Evolutionary conservation across 1,140 invertebrate species (phyloP), one percentile per base, ranked within the genome.

Genomic region (Lordiphosa mommai): DNA sequence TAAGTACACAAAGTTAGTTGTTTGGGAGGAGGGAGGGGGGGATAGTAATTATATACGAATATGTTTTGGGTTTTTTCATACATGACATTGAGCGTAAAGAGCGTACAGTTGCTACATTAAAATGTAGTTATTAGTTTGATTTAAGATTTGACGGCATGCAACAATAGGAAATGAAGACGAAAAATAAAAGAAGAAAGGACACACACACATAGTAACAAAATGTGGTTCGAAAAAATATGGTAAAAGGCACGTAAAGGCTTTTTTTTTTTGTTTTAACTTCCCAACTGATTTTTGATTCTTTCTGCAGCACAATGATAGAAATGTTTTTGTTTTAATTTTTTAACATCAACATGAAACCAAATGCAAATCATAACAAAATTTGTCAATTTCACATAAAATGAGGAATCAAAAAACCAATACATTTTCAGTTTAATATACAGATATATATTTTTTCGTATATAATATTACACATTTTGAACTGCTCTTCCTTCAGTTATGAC

Each of bases 191-290:
- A 67, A 44, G 17, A 56, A 48, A n/a, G 17, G 4, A 77, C 46
- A 79, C 58, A 61, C 57, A 72, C 29, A 46, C 34, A 71, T 41
- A 69, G 30, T 44, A 38, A 41, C n/a, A 66, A 34, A 53, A 58
- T 47, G 20, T n/a, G 37, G 30, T 36, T 61, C 66, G 34, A 68
- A 68, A 59, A 51, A 10, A 61, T 68, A 30, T 58, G 58, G 56
- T 66, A 82, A 82, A 80, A 82, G 74, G 76, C 74, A 80, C 74
- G 71, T 74, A 80, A 80, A 76, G 71, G 74, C 61, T 60, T 73
- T 52, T 40, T 32, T 53, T 10, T 37, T 52, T 40, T 32, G 46
- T 10, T 37, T 23, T 16, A 20, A 34, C 9, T 30, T 36, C 41
- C 41, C 6, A 33, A 41, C 29, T 30, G 13, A 41, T 40, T 33